phyloP scores from a whole-genome alignment of 2,113 vertebrate species.

The Megaleporinus macrocephalus region DNA sequence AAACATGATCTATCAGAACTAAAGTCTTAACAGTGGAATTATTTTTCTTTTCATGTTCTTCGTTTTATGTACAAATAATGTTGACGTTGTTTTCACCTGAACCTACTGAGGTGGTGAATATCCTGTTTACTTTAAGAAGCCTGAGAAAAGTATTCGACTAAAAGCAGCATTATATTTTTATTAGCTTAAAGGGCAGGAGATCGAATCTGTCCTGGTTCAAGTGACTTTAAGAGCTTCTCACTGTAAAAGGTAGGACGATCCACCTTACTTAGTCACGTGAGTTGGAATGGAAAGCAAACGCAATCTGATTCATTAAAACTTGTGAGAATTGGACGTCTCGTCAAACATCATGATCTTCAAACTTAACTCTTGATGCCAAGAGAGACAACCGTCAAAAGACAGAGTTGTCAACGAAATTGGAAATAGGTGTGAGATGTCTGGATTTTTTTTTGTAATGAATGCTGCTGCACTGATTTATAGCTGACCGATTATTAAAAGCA shows the following conservation, averaged over 20 bases:
- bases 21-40: constrained; percentile 69
- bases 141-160: constrained; percentile 5
- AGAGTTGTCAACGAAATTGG: background rate
- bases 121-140: constrained; percentile 32
- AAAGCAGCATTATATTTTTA: constrained; percentile 34
- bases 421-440: background rate
- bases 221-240: constrained; percentile 3
- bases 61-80: background rate
- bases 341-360: background rate
- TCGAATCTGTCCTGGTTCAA: background rate
- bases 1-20: constrained; percentile 65
- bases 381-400: background rate
- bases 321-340: constrained; percentile 7
- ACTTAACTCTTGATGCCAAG: background rate
- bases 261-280: constrained; percentile 15
- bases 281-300: constrained; percentile 11
- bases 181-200: background rate
- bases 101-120: constrained; percentile 24
- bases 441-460: background rate
- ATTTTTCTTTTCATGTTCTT: constrained; percentile 47
- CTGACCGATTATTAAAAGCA: constrained; percentile 3
- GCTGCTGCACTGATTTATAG: background rate
- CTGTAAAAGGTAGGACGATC: constrained; percentile 13
- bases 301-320: background rate
- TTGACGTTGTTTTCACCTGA: constrained; percentile 17